A percentile compares a stretch with the other conserved stretches of the same genome.
phyloP scores from a whole-genome alignment of 1,140 invertebrate genomes.

The Eciton burchellii region DNA sequence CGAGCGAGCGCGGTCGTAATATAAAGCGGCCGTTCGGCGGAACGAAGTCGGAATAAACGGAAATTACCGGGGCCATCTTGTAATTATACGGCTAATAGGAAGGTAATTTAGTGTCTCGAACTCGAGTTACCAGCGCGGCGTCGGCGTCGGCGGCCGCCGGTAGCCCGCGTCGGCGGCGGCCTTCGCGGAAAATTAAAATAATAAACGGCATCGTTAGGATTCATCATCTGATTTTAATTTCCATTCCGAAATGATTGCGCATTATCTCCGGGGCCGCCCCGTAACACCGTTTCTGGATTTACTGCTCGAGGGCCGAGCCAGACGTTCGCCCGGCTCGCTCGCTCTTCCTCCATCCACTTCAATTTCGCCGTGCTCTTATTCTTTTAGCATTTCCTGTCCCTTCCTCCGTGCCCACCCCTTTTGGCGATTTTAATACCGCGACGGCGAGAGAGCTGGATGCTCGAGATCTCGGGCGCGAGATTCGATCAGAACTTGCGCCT shows the following conservation, averaged over 20 bases:
- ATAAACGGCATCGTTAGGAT: conserved; percentile 87
- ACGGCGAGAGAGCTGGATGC: conserved; percentile 1
- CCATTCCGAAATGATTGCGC: conserved; percentile 86
- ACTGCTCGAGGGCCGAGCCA: conserved; percentile 79
- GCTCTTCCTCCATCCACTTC: conserved; percentile 62
- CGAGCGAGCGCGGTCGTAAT: conserved; percentile 57
- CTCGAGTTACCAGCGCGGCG: conserved; percentile 82
- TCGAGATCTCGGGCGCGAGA: not conserved
- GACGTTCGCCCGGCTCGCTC: conserved; percentile 71
- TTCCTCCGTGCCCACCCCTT: not conserved
- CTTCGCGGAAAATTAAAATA: conserved; percentile 86
- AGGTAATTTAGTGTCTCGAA: conserved; percentile 86
- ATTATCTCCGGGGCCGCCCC: conserved; percentile 82
- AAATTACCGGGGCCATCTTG: conserved; percentile 86
- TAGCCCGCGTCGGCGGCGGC: conserved; percentile 71
- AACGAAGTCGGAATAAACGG: conserved; percentile 85
- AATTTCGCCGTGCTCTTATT: conserved; percentile 61
- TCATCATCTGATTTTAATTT: conserved; percentile 87
- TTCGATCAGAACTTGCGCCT: conserved; percentile 36
- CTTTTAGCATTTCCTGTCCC: conserved; percentile 39
- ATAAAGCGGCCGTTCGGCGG: conserved; percentile 74
- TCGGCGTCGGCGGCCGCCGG: conserved; percentile 66
- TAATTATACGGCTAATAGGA: conserved; percentile 86
- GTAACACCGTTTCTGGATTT: conserved; percentile 83
- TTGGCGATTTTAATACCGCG: conserved; percentile 26